Conservation (phyloP, 2,888 invertebrate genomes). For the Noctua pronuba region DNA sequence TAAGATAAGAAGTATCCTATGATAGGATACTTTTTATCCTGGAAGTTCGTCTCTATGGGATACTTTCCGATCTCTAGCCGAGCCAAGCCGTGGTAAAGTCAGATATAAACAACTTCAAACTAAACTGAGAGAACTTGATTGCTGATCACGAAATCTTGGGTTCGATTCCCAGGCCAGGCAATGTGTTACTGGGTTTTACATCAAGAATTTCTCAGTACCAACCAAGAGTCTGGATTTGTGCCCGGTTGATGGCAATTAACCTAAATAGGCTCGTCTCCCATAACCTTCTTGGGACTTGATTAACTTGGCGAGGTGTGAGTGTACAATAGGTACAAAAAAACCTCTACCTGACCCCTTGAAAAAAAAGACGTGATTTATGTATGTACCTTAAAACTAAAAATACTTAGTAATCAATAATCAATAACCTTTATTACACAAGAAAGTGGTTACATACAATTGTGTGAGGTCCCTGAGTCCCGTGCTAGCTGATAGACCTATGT, state of each 20-base stretch:
- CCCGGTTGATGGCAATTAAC: neutral
- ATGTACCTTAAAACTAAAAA: neutral
- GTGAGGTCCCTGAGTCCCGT: too few relatives aligned
- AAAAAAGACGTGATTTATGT: neutral
- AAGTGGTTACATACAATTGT: too few relatives aligned
- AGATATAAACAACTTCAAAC: neutral
- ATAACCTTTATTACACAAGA: too few relatives aligned
- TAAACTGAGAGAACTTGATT: neutral
- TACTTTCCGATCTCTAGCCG: neutral
- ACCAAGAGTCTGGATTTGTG: neutral
- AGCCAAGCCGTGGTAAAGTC: neutral
- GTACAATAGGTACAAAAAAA: too few relatives aligned
- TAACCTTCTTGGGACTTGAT: neutral
- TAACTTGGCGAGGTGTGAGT: neutral
- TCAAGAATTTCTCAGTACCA: too few relatives aligned
- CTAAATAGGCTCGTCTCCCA: neutral
- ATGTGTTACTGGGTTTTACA: neutral
- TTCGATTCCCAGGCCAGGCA: neutral
- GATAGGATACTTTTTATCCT: neutral
- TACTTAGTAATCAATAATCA: neutral
- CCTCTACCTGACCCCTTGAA: too few relatives aligned
- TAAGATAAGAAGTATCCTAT: too few relatives aligned
- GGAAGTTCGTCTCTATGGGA: neutral
- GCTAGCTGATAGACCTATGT: too few relatives aligned
- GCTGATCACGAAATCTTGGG: neutral